Percentiles rank a stretch among this genome's conserved stretches.
Evolutionary conservation across 2,113 vertebrate genomes (phyloP).

Genomic region (Ciconia stormi): DNA sequence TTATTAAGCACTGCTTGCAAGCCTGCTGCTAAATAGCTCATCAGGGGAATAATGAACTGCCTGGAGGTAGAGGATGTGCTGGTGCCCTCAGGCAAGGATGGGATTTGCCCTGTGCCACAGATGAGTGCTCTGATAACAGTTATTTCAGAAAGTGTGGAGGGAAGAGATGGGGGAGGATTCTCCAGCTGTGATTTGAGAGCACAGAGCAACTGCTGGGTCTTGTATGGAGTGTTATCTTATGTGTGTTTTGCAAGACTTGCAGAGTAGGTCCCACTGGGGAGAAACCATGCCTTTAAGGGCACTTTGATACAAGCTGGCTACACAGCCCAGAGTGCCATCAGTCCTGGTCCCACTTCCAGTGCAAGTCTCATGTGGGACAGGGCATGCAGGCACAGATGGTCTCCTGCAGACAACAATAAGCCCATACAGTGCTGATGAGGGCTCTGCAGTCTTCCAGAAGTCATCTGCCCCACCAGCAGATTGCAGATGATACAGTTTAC

Average conservation of each 20-base stretch:
- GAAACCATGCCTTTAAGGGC: background rate
- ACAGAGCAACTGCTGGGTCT: background rate
- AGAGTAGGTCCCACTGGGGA: background rate
- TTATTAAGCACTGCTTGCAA: background rate
- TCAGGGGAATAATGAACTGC: background rate
- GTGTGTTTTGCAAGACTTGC: background rate
- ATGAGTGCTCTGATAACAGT: background rate
- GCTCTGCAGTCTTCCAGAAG: background rate
- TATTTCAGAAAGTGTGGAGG: background rate
- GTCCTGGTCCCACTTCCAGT: background rate
- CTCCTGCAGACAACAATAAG: background rate
- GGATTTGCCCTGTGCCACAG: background rate
- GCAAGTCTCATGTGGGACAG: too few species aligned
- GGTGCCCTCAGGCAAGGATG: background rate
- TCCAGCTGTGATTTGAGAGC: background rate
- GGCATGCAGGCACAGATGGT: background rate
- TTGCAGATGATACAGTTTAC: background rate
- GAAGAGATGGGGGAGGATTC: background rate
- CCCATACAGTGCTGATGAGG: rapidly evolving
- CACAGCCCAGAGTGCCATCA: background rate
- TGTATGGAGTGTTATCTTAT: too few species aligned
- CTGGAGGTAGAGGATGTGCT: background rate
- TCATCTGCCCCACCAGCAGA: background rate
- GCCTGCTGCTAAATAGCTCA: background rate
- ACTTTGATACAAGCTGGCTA: too few species aligned